Evolutionary conservation across 2,797 vertebrate genomes (phyloP).

Genomic region (Podarcis siculus): DNA sequence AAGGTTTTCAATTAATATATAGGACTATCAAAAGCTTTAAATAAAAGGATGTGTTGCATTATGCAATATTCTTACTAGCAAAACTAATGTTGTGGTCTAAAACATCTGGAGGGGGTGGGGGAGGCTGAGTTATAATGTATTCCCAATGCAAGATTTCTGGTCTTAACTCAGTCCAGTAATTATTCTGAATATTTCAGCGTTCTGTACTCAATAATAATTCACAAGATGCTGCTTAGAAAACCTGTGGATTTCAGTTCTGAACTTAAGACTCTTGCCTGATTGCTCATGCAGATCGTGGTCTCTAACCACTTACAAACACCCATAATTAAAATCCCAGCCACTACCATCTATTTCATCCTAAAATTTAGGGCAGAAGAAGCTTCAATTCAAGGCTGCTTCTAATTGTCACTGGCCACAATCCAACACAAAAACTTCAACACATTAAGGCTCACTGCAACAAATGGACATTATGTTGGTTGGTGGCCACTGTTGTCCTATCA

Average conservation of each 20-base stretch:
- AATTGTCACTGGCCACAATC: neutral
- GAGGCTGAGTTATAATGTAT: neutral
- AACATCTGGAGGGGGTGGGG: too few relatives aligned
- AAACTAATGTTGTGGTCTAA: too few relatives aligned
- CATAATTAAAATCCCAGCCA: neutral
- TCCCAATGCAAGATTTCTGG: neutral
- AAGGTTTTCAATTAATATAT: too few relatives aligned
- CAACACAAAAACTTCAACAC: neutral
- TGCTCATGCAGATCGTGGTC: neutral
- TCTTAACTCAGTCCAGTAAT: neutral
- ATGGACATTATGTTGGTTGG: neutral
- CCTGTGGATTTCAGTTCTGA: neutral
- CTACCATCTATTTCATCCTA: neutral
- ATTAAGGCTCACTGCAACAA: neutral
- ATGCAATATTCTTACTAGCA: too few relatives aligned
- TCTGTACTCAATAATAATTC: neutral
- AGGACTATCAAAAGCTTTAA: too few relatives aligned
- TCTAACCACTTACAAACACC: neutral
- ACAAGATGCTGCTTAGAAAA: neutral
- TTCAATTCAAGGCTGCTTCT: neutral
- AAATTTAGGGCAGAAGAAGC: neutral
- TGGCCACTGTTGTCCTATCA: neutral
- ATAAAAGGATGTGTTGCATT: too few relatives aligned
- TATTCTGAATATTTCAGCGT: neutral
- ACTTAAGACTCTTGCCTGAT: slow-evolving; percentile 5